Percentiles rank a stretch among this genome's conserved stretches.
Evolutionary conservation across 2,888 invertebrate genomes (phyloP).

Genomic region (Synanthedon andrenaeformis): DNA sequence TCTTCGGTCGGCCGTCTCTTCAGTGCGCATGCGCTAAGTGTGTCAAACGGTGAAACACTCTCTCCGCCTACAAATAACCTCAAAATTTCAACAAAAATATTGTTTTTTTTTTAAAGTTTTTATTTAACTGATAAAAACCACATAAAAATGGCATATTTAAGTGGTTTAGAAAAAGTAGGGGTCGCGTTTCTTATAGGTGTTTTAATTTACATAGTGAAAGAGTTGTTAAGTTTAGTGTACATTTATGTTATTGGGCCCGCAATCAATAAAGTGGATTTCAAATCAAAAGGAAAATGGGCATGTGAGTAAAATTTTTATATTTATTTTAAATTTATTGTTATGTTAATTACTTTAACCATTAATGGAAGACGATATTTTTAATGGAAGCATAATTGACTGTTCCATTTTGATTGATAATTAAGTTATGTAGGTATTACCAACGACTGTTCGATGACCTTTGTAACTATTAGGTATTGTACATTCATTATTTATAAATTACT

Average conservation of each 20-base stretch:
- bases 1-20: constrained; percentile 29
- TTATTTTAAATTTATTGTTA: neutral
- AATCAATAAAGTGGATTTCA: constrained; percentile 73
- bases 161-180: constrained; percentile 56
- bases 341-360: neutral
- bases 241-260: constrained; percentile 65
- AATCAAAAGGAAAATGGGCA: constrained; percentile 83
- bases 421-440: no score
- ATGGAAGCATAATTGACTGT: no score
- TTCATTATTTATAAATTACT: no score
- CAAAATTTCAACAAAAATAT: constrained; percentile 7
- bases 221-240: constrained; percentile 30
- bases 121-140: no score
- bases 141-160: constrained; percentile 27
- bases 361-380: no score
- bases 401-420: no score
- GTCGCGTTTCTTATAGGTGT: constrained; percentile 47
- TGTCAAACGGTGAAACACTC: constrained; percentile 39
- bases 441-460: no score
- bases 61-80: constrained; percentile 34
- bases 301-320: constrained; percentile 64
- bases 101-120: constrained; percentile 5
- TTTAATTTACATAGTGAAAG: constrained; percentile 28
- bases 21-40: constrained; percentile 57
- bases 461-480: no score